These are phyloP conservation scores for Pachypeltis micranthus DNA, from an alignment of 1,140 invertebrate species.

Conservation along the genomic window DNA sequence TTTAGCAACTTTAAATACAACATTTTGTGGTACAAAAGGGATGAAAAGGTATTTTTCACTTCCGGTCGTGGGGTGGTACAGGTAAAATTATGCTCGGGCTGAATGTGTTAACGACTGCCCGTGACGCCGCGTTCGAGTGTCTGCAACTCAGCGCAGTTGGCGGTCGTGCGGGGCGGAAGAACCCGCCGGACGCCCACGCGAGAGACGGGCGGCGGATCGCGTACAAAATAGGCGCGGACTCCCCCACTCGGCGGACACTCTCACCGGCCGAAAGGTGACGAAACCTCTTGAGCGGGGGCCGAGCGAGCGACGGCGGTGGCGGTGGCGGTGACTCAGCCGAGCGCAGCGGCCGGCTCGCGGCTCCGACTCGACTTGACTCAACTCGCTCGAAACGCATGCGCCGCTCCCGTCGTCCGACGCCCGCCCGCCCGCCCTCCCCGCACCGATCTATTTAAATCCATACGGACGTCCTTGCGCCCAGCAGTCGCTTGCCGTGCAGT, in stretches of 20 bases:
- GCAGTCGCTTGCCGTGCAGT: neutral
- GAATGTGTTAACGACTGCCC: no score
- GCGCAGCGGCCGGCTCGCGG: neutral
- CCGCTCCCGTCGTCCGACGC: no score
- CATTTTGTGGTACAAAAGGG: neutral
- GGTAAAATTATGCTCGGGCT: no score
- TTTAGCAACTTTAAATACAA: neutral
- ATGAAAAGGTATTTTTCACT: neutral
- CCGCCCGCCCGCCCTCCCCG: neutral
- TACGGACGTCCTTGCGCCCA: neutral
- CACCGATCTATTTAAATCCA: conserved; percentile 13
- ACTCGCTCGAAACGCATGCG: neutral
- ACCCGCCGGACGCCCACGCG: no score
- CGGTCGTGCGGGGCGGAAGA: no score
- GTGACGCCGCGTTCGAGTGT: no score
- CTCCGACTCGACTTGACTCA: neutral
- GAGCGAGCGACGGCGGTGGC: no score
- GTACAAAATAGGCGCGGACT: no score
- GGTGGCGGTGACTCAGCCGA: neutral
- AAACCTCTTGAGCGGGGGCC: neutral
- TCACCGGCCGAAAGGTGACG: no score
- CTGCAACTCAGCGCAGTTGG: no score
- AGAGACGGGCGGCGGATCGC: no score
- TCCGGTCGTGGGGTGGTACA: neutral
- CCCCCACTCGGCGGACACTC: neutral